A percentile compares a stretch with the other conserved stretches of the same genome.
Conservation (phyloP, 1,140 invertebrate genomes). For the Marisa cornuarietis region DNA sequence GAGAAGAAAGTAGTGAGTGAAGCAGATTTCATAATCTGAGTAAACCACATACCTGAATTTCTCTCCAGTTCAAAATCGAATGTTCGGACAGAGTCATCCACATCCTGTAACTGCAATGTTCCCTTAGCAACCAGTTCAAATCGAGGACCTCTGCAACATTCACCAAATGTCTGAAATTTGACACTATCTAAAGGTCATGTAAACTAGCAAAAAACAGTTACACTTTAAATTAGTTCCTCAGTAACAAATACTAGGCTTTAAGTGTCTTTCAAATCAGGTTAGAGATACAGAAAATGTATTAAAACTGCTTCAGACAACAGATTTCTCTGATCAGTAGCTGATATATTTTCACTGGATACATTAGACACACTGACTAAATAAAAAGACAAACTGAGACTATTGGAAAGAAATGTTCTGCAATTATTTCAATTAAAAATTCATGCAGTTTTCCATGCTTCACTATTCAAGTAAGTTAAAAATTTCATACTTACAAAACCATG, state of each 20-base stretch:
- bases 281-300: too few relatives aligned
- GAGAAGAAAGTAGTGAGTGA: too few relatives aligned
- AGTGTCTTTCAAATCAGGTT: too few relatives aligned
- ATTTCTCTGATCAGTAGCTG: too few relatives aligned
- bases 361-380: too few relatives aligned
- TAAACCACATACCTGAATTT: constrained; percentile 36
- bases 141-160: constrained; percentile 72
- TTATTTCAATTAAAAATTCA: background rate
- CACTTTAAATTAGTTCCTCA: too few relatives aligned
- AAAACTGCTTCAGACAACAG: too few relatives aligned
- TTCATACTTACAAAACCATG: constrained; percentile 61
- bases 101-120: constrained; percentile 72
- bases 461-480: background rate
- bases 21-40: background rate
- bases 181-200: background rate
- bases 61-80: constrained; percentile 64
- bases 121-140: constrained; percentile 77
- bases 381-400: too few relatives aligned
- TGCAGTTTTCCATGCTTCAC: too few relatives aligned
- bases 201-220: background rate
- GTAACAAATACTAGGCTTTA: too few relatives aligned
- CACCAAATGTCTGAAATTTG: constrained; percentile 9
- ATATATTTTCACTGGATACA: too few relatives aligned
- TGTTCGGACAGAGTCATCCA: constrained; percentile 69
- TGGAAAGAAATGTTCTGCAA: background rate